Evolutionary conservation across 2,888 invertebrate species (phyloP).

Genomic region (Rhagium mordax): DNA sequence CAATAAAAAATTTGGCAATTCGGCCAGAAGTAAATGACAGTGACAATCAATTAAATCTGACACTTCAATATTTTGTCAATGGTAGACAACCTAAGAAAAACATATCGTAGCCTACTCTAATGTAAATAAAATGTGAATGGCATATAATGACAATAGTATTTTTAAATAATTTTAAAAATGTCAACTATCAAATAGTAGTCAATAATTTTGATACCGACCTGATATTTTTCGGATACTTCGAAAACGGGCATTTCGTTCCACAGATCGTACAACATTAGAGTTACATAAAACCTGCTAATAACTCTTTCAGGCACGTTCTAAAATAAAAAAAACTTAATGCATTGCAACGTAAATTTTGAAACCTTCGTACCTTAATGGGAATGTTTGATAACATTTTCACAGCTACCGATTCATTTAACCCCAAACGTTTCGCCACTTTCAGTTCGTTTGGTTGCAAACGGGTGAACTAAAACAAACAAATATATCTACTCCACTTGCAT

Average conservation of each 20-base stretch:
- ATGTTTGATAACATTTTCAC: constrained; percentile 80
- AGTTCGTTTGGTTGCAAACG: constrained; percentile 77
- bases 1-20: too few relatives aligned
- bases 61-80: constrained; percentile 3
- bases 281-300: constrained; percentile 87
- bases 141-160: too few relatives aligned
- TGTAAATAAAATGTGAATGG: too few relatives aligned
- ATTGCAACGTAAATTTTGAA: not conserved
- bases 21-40: too few relatives aligned
- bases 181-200: too few relatives aligned
- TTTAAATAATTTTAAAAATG: too few relatives aligned
- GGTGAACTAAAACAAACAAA: constrained; percentile 74
- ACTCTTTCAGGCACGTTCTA: constrained; percentile 76
- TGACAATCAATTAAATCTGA: too few relatives aligned
- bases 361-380: constrained; percentile 75
- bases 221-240: constrained; percentile 80
- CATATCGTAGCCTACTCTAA: too few relatives aligned
- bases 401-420: constrained; percentile 83
- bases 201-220: constrained; percentile 64
- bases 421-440: constrained; percentile 81
- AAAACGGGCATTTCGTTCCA: constrained; percentile 80
- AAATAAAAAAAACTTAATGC: constrained; percentile 49
- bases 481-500: too few relatives aligned
- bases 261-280: constrained; percentile 87
- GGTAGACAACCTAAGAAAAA: too few relatives aligned